Conservation (phyloP, 2,888 invertebrate genomes). For the Xestia c-nigrum region DNA sequence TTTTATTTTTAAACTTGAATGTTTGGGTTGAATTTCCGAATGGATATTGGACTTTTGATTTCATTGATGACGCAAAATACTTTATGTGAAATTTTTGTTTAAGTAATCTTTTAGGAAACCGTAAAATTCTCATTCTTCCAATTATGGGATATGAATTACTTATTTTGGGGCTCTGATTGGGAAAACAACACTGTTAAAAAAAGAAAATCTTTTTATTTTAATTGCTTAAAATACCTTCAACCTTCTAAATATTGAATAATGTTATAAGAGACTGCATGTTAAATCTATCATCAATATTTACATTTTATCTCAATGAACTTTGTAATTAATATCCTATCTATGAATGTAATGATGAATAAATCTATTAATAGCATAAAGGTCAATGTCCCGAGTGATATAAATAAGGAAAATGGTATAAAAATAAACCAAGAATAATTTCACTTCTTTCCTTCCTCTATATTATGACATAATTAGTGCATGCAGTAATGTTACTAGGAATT, state of each 20-base stretch:
- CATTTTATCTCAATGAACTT: constrained; percentile 32
- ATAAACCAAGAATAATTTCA: constrained; percentile 43
- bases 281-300: neutral
- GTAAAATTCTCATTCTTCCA: neutral
- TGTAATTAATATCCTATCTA: constrained; percentile 1
- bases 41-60: constrained; percentile 16
- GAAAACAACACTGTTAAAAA: neutral
- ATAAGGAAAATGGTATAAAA: constrained; percentile 66
- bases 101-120: too few relatives aligned
- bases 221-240: neutral
- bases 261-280: too few relatives aligned
- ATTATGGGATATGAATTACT: neutral
- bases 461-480: constrained; percentile 2
- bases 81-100: neutral
- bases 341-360: neutral
- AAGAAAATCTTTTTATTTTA: neutral
- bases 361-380: constrained; percentile 52
- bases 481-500: constrained; percentile 8
- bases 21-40: constrained; percentile 44
- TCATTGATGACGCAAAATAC: constrained; percentile 4
- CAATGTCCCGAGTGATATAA: constrained; percentile 55
- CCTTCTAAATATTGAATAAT: neutral
- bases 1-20: constrained; percentile 65
- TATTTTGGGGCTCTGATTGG: neutral
- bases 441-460: constrained; percentile 51